Conservation (phyloP, 35 echinoderm and acorn worm species). For the Eucidaris tribuloides region DNA sequence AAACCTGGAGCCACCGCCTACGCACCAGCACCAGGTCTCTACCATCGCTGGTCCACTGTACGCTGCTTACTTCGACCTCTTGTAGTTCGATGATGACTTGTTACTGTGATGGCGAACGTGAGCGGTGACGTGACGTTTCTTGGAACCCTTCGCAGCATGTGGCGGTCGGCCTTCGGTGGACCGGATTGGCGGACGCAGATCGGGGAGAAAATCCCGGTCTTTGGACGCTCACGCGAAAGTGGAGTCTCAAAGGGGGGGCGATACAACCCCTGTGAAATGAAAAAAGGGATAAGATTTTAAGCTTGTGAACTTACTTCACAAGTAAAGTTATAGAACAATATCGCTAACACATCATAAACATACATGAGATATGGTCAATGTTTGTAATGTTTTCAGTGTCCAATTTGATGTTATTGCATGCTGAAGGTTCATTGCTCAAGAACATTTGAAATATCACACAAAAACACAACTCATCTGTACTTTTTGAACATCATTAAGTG, state of each 20-base stretch:
- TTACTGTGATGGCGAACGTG: not conserved
- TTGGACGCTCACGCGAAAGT: not conserved
- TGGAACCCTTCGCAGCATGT: not conserved
- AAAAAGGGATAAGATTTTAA: too few species aligned
- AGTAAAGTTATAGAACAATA: too few species aligned
- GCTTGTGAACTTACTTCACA: too few species aligned
- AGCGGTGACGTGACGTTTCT: not conserved
- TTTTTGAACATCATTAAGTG: too few species aligned
- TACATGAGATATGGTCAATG: too few species aligned
- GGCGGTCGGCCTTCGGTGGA: not conserved
- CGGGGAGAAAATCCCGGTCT: not conserved
- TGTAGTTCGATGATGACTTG: not conserved
- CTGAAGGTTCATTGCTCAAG: too few species aligned
- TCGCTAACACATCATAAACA: too few species aligned
- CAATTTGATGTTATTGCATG: too few species aligned
- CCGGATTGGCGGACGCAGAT: not conserved
- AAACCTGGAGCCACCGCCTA: not conserved
- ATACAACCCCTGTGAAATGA: constrained; percentile 7
- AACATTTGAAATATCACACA: too few species aligned
- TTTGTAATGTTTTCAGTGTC: too few species aligned
- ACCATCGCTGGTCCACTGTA: not conserved
- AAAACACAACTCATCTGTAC: too few species aligned
- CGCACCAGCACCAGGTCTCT: not conserved
- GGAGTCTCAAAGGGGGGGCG: not conserved
- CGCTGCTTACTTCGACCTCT: not conserved